Percentiles rank a stretch among this genome's conserved stretches.
Evolutionary conservation across 2,888 invertebrate genomes (phyloP).

Genomic region (Schrankia costaestrigalis): DNA sequence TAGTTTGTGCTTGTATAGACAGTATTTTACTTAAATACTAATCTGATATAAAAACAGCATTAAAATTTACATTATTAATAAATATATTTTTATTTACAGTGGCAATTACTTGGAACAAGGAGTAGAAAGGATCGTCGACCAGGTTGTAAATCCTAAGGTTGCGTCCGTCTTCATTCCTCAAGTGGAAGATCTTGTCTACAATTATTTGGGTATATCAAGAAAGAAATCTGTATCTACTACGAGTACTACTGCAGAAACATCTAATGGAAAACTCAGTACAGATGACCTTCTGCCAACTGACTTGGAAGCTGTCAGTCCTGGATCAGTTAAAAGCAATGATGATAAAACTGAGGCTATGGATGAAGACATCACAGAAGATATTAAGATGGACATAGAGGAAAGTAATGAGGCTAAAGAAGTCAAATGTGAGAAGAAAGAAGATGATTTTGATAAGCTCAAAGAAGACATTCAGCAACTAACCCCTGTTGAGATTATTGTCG

Average conservation of each 20-base stretch:
- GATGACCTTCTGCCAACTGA: conserved; percentile 86
- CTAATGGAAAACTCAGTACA: conserved; percentile 49
- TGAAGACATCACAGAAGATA: conserved; percentile 34
- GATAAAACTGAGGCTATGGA: conserved; percentile 58
- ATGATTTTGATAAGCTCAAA: conserved; percentile 2
- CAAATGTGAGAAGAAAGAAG: conserved; percentile 77
- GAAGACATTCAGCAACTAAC: conserved; percentile 7
- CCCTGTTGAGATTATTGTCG: conserved; percentile 37
- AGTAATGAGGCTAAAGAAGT: conserved; percentile 35
- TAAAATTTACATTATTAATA: neutral
- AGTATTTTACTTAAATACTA: no score
- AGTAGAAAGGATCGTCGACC: conserved; percentile 96
- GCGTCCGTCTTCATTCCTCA: conserved; percentile 92
- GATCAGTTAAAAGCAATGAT: conserved; percentile 84
- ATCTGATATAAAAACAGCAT: no score
- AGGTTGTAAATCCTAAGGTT: conserved; percentile 97
- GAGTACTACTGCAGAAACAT: conserved; percentile 55
- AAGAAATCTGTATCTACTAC: conserved; percentile 72
- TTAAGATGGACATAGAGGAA: conserved; percentile 48
- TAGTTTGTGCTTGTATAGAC: no score
- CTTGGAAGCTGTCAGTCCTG: conserved; percentile 90
- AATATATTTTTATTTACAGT: conserved; percentile 63
- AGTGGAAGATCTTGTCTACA: conserved; percentile 94
- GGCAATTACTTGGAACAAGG: conserved; percentile 94
- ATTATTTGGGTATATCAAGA: conserved; percentile 89